Base-by-base conservation (phyloP, 2,797 vertebrate genomes). In the Acipenser ruthenus region DNA sequence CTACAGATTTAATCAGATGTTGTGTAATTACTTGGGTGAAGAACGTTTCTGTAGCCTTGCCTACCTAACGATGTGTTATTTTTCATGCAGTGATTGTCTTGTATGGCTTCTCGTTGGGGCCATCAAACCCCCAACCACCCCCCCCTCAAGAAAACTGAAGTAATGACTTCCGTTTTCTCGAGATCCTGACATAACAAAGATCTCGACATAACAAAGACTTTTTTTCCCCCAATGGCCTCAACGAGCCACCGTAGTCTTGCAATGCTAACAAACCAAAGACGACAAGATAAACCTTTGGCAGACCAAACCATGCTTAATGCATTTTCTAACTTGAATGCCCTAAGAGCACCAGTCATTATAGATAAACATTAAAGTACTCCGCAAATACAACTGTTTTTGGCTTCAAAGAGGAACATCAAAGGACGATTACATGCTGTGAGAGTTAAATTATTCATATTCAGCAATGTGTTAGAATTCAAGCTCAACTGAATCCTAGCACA, bases 321-420 rank as follows among this genome's bases (percentile, higher is more conserved):
- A 72, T 81, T 73, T 82, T 82, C 73, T 80, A 75, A 73, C 81
- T 77, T 52, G 64, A 82, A 72, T 72, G 78, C 74, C 69, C 79
- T 76, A 80, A 82, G 87, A 86, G 82, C 70, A 81, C 69, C 71
- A 77, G 78, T 89, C 84, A 91, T 85, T 86, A 77, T 23, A 75
- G 75, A 84, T 84, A 80, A 86, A 88, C 88, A 87, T 85, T 83
- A 90, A 80, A 90, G 82, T 77, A 79, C 80, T 82, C 78, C 74
- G 76, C 73, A 87, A 82, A 83, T 74, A 86, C 72, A 83, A 84
- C 79, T 79, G 78, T 75, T 86, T 84, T 84, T 60, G 76, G 81
- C 74, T 83, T 89, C 86, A 77, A 83, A 82, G 82, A 72, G 77
- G 79, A 81, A 88, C 79, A 72, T 82, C 86, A 90, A 85, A 88